Evolutionary conservation across 2,888 invertebrate species (phyloP).

Genomic region (Drosophila mulleri): DNA sequence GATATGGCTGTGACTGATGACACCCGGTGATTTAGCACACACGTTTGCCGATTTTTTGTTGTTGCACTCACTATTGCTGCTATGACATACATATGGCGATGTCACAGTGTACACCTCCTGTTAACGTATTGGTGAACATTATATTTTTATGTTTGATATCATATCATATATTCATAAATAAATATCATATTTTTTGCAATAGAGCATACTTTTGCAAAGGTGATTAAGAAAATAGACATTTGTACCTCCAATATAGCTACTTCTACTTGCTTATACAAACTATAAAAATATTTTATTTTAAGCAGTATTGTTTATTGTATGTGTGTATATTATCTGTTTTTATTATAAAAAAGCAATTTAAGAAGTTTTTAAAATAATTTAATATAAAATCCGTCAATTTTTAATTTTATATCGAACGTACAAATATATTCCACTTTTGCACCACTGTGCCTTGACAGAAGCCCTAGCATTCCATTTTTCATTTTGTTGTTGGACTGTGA

Average conservation of each 20-base stretch:
- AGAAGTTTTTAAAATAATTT: neutral
- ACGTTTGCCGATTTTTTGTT: constrained; percentile 9
- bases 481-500: constrained; percentile 63
- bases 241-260: no score
- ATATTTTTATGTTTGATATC: no score
- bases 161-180: no score
- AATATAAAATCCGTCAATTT: neutral
- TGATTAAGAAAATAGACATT: no score
- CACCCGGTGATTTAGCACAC: constrained; percentile 23
- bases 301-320: no score
- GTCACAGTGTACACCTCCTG: constrained; percentile 26
- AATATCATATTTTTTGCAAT: no score
- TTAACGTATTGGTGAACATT: neutral
- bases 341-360: neutral
- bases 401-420: neutral
- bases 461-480: constrained; percentile 72
- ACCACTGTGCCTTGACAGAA: constrained; percentile 60
- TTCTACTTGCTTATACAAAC: no score
- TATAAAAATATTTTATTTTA: no score
- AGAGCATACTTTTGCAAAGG: no score
- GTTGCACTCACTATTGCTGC: constrained; percentile 17
- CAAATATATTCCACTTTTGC: constrained; percentile 1
- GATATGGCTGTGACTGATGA: constrained; percentile 20
- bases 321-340: neutral
- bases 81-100: constrained; percentile 16